These are phyloP conservation scores for Drosophila murphyi DNA, from an alignment of 1,140 invertebrate species.

Conservation along the genomic window DNA sequence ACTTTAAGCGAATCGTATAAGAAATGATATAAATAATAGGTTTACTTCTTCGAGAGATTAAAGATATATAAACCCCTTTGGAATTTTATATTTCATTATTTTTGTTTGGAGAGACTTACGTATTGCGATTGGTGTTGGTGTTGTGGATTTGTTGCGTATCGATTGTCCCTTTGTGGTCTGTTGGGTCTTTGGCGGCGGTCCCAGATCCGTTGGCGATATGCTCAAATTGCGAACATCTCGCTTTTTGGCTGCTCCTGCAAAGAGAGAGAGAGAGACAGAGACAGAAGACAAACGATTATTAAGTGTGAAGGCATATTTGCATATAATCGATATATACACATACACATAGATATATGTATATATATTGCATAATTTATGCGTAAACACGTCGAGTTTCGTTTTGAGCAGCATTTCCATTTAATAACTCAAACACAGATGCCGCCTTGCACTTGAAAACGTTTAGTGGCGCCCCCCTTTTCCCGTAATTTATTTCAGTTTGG, in stretches of 20 bases:
- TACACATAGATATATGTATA: conserved; percentile 12
- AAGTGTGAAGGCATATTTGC: conserved; percentile 31
- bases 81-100: not conserved
- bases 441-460: conserved; percentile 42
- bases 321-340: conserved; percentile 23
- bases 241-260: conserved; percentile 84
- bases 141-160: conserved; percentile 66
- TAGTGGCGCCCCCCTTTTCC: not conserved
- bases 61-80: no score
- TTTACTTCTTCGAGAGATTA: no score
- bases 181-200: conserved; percentile 83
- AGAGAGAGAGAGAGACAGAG: conserved; percentile 6
- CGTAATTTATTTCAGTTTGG: not conserved
- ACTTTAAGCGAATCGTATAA: no score
- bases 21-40: no score
- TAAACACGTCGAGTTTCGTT: conserved; percentile 58
- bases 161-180: conserved; percentile 81
- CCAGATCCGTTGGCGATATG: conserved; percentile 84
- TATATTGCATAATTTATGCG: conserved; percentile 71
- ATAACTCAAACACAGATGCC: conserved; percentile 48
- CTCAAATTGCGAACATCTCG: conserved; percentile 84
- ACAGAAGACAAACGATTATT: no score
- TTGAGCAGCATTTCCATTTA: conserved; percentile 42
- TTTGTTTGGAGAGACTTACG: conserved; percentile 63
- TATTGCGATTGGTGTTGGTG: conserved; percentile 61